phyloP scores from a whole-genome alignment of 2,113 vertebrate genomes.

The Engystomops pustulosus region DNA sequence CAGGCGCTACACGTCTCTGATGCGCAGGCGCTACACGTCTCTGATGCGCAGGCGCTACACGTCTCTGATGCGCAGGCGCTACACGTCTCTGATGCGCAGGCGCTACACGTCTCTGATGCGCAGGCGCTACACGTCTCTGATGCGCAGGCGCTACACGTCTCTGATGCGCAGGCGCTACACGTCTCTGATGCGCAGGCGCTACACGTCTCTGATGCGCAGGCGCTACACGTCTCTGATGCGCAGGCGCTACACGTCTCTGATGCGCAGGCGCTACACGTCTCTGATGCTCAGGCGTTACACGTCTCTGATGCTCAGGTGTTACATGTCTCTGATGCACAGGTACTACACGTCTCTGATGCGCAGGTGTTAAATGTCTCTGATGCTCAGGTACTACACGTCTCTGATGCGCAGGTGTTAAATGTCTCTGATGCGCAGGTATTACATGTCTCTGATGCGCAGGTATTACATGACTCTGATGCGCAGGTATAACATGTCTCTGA shows the following conservation, averaged over 20 bases:
- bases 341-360: not conserved
- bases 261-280: not conserved
- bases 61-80: too few relatives aligned
- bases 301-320: not conserved
- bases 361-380: not conserved
- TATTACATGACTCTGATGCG: not conserved
- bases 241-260: not conserved
- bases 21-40: too few relatives aligned
- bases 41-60: too few relatives aligned
- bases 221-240: not conserved
- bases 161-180: not conserved
- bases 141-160: too few relatives aligned
- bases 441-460: not conserved
- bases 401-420: not conserved
- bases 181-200: too few relatives aligned
- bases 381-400: not conserved
- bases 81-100: too few relatives aligned
- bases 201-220: not conserved
- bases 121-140: too few relatives aligned
- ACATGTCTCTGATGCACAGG: not conserved
- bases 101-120: too few relatives aligned
- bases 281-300: not conserved
- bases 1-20: too few relatives aligned
- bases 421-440: not conserved
- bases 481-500: not conserved